These are phyloP conservation scores for Neoniphon sammara DNA, from an alignment of 2,797 vertebrate genomes.

Conservation along the genomic window DNA sequence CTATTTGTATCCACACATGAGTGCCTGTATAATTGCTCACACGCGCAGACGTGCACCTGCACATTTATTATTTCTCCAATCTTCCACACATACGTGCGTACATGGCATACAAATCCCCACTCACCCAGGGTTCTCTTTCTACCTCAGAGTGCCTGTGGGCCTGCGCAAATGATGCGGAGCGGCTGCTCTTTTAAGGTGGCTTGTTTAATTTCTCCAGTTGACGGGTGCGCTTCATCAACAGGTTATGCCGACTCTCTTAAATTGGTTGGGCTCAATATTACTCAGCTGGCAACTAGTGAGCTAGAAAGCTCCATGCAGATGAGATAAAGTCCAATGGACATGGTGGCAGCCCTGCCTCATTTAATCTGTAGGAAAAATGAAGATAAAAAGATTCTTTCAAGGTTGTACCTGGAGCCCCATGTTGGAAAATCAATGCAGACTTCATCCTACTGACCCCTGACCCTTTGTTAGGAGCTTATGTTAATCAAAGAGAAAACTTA, in stretches of 20 bases:
- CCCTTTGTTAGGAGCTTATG: background rate
- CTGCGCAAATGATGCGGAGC: conserved; percentile 58
- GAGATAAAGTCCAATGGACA: conserved; percentile 39
- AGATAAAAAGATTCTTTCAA: conserved; percentile 38
- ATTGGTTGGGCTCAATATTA: conserved; percentile 59
- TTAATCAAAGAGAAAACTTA: conserved; percentile 17
- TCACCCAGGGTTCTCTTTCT: conserved; percentile 19
- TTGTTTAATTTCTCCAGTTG: conserved; percentile 66
- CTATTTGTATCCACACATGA: background rate
- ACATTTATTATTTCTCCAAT: background rate
- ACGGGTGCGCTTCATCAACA: conserved; percentile 70
- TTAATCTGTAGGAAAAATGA: conserved; percentile 21
- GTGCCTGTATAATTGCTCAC: background rate
- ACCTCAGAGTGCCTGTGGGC: conserved; percentile 23
- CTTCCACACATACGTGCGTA: background rate
- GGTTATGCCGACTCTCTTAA: conserved; percentile 67
- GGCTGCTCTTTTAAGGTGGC: conserved; percentile 55
- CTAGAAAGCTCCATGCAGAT: conserved; percentile 51
- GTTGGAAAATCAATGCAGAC: background rate
- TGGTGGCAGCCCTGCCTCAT: conserved; percentile 12
- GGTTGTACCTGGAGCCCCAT: conserved; percentile 11
- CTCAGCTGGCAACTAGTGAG: conserved; percentile 53
- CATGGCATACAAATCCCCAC: background rate
- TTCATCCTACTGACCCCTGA: conserved; percentile 2
- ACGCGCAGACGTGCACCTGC: background rate